Percentiles rank a stretch among this genome's conserved stretches.
Conservation (phyloP, 2,113 vertebrate species). For the Thunnus thynnus region DNA sequence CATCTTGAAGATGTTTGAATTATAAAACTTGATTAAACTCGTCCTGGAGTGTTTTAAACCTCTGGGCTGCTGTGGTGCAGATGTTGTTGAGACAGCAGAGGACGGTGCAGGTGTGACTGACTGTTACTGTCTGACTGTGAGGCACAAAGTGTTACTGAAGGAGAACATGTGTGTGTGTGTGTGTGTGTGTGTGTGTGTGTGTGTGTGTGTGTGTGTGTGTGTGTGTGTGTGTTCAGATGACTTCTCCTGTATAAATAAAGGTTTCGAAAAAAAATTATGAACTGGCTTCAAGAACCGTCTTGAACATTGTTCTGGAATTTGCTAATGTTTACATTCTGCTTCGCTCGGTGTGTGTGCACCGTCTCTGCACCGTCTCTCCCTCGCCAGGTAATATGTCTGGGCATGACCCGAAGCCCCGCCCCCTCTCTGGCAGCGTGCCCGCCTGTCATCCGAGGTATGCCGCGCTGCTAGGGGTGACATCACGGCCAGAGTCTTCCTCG, state of each 20-base stretch:
- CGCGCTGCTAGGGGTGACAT: constrained; percentile 75
- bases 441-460: constrained; percentile 72
- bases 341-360: constrained; percentile 21
- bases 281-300: constrained; percentile 46
- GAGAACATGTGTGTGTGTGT: background rate
- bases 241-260: constrained; percentile 54
- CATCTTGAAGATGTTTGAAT: background rate
- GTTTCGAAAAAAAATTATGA: constrained; percentile 46
- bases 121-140: background rate
- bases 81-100: background rate
- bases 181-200: background rate
- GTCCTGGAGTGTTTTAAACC: background rate
- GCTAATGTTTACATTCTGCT: constrained; percentile 68
- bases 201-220: constrained; percentile 33
- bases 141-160: constrained; percentile 28
- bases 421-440: constrained; percentile 42
- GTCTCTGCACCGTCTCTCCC: constrained; percentile 37
- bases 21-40: background rate
- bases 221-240: constrained; percentile 23
- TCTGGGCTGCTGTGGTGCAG: background rate
- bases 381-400: constrained; percentile 79
- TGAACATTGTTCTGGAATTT: constrained; percentile 67
- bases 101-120: constrained; percentile 21
- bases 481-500: constrained; percentile 70
- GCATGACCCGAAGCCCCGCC: constrained; percentile 70